Evolutionary conservation across 2,797 vertebrate genomes (phyloP).

Genomic region (Ispidina picta): DNA sequence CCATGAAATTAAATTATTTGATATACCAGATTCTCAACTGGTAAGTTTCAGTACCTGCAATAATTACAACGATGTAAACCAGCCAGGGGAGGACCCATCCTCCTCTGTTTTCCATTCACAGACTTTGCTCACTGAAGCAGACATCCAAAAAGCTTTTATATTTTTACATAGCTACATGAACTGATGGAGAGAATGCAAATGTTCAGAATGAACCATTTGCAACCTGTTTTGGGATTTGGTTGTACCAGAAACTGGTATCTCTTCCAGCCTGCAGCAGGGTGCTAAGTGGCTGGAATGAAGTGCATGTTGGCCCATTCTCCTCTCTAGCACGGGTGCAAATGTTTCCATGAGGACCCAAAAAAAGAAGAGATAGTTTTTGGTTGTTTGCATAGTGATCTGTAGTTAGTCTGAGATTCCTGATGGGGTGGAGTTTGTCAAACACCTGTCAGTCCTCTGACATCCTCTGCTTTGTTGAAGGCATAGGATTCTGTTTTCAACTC

Average conservation of each 20-base stretch:
- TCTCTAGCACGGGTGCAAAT: background rate
- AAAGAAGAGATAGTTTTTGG: background rate
- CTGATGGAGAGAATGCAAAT: background rate
- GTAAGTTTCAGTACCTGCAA: background rate
- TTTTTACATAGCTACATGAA: background rate
- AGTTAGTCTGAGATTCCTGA: background rate
- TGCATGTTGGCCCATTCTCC: background rate
- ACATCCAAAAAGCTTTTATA: background rate
- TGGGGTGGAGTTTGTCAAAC: background rate
- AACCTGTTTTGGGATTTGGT: background rate
- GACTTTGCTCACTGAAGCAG: slow-evolving; percentile 2
- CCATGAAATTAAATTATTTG: slow-evolving; percentile 20
- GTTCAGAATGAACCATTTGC: background rate
- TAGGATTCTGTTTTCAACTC: background rate
- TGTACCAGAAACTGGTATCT: background rate
- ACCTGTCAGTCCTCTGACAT: background rate
- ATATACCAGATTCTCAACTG: background rate
- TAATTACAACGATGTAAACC: background rate
- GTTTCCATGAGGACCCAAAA: background rate
- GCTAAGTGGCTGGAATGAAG: background rate
- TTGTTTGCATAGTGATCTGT: background rate
- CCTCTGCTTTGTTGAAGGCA: background rate
- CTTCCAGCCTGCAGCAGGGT: background rate
- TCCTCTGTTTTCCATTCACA: background rate
- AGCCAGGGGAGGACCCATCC: background rate